These are phyloP conservation scores for Nectonema munidae DNA, from an alignment of 2,888 invertebrate genomes.

Conservation along the genomic window DNA sequence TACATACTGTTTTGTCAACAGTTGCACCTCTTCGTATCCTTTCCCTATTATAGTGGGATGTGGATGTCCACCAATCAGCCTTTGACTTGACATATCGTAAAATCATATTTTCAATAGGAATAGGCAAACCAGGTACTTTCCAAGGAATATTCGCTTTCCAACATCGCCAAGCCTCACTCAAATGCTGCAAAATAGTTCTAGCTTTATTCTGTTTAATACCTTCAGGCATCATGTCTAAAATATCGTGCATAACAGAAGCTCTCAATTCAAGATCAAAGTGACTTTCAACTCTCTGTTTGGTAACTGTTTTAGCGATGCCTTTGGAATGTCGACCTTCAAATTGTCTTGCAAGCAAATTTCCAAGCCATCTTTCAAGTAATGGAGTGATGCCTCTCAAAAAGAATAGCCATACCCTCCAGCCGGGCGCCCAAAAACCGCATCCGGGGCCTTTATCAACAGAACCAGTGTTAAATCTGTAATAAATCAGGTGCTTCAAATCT, in stretches of 20 bases:
- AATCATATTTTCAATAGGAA: constrained; percentile 99
- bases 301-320: constrained; percentile 96
- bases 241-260: constrained; percentile 67
- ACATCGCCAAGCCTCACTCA: constrained; percentile 95
- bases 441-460: constrained; percentile 94
- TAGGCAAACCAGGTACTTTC: constrained; percentile 95
- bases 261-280: constrained; percentile 94
- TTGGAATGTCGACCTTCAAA: constrained; percentile 97
- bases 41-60: constrained; percentile 94
- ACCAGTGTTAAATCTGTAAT: constrained; percentile 91
- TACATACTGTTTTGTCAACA: constrained; percentile 97
- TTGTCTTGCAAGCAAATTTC: constrained; percentile 79
- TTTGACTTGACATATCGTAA: constrained; percentile 97
- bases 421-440: constrained; percentile 90
- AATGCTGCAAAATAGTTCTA: constrained; percentile 79
- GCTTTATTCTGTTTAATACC: constrained; percentile 99
- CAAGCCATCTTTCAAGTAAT: constrained; percentile 84
- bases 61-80: constrained; percentile 99
- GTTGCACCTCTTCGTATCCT: constrained; percentile 94
- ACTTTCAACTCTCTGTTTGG: constrained; percentile 92
- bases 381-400: constrained; percentile 98
- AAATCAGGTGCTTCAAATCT: constrained; percentile 89
- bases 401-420: constrained; percentile 98
- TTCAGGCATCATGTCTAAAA: constrained; percentile 99
- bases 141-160: constrained; percentile 99